phyloP scores from a whole-genome alignment of 2,113 vertebrate species.

The Daphoenositta chrysoptera region DNA sequence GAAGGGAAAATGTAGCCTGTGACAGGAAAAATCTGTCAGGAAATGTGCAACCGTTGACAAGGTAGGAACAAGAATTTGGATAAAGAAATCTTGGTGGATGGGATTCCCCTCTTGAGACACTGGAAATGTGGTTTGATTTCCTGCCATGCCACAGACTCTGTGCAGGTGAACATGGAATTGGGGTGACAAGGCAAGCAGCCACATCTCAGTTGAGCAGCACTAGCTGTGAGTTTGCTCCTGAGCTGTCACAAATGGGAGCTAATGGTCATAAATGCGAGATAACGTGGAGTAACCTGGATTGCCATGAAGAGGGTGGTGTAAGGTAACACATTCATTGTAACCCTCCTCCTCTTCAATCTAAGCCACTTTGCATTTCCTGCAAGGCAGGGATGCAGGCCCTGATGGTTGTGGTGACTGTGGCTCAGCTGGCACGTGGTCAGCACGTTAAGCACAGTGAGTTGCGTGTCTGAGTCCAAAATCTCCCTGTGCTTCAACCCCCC shows the following conservation, averaged over 20 bases:
- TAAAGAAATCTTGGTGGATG: not conserved
- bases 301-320: not conserved
- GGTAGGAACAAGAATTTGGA: not conserved
- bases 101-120: not conserved
- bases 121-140: not conserved
- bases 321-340: not conserved
- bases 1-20: not conserved
- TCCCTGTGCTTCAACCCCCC: conserved; percentile 23
- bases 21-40: not conserved
- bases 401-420: not conserved
- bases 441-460: conserved; percentile 16
- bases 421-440: conserved; percentile 14
- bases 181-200: not conserved
- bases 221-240: not conserved
- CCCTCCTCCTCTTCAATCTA: not conserved
- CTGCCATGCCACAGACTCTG: not conserved
- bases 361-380: not conserved
- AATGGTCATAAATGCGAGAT: not conserved
- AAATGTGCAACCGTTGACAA: not conserved
- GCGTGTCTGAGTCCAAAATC: conserved; percentile 25
- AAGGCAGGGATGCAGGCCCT: conserved; percentile 10
- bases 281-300: not conserved
- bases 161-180: not conserved
- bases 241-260: not conserved
- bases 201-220: not conserved